Conservation (phyloP, 1,140 invertebrate genomes). For the Drosophila nannoptera region DNA sequence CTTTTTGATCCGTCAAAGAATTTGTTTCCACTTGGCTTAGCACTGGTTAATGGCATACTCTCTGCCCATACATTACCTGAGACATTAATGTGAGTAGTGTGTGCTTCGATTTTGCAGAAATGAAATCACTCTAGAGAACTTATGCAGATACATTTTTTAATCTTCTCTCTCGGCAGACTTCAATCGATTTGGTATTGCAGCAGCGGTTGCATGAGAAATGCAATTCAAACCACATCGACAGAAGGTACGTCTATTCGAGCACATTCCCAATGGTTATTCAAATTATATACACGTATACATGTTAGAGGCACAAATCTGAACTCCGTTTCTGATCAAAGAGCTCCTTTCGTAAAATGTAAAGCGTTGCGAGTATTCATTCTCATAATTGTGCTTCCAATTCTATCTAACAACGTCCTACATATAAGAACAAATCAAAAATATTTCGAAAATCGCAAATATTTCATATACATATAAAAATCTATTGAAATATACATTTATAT, state of each 20-base stretch:
- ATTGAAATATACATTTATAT: too few relatives aligned
- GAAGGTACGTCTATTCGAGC: conserved; percentile 51
- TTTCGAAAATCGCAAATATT: background rate
- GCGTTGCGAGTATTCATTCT: background rate
- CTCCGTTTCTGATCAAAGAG: background rate
- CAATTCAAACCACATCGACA: conserved; percentile 60
- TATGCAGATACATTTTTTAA: background rate
- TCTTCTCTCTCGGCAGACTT: conserved; percentile 41
- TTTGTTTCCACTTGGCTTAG: conserved; percentile 44
- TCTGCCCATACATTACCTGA: conserved; percentile 60
- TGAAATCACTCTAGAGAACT: too few relatives aligned
- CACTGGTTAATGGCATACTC: conserved; percentile 59
- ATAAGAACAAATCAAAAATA: background rate
- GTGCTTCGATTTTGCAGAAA: too few relatives aligned
- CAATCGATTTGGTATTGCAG: conserved; percentile 75
- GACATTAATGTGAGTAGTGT: conserved; percentile 54
- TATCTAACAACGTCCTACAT: background rate
- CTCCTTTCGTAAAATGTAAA: background rate
- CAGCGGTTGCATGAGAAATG: conserved; percentile 68
- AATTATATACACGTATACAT: background rate
- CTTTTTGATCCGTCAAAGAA: conserved; percentile 45
- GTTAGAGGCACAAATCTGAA: background rate
- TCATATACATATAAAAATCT: too few relatives aligned
- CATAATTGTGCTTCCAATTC: background rate
- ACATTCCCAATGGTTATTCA: background rate